Evolutionary conservation across 2,113 vertebrate genomes (phyloP), one percentile per base, ranked within the genome.

Genomic region (Otis tarda): DNA sequence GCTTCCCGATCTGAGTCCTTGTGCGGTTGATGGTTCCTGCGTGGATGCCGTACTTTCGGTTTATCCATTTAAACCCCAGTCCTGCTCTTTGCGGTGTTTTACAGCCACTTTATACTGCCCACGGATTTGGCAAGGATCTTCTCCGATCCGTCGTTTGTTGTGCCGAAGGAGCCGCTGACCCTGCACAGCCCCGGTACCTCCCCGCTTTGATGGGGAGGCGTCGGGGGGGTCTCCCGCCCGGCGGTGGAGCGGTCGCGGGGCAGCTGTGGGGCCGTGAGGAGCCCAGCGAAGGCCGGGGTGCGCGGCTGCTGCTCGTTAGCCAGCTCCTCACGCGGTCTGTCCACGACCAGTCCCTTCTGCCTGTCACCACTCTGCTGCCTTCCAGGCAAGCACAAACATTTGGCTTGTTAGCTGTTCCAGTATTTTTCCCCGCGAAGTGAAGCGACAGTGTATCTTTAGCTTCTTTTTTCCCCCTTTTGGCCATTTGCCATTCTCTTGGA

Each of bases 111-210:
- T 25, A 31, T 9, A 2, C 33, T 14, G 24, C 45, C 28, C 14
- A 22, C 21, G 6, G n/a, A 5, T 43, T 27, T 27, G 55, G 11
- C 20, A 30, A 14, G 39, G 77, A n/a, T 31, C 60, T 33, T 35
- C 65, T 73, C 37, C 47, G 6, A 4, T 9, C 49, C 21, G 0
- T 52, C 0, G 0, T 20, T 39, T 0, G 0, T 22, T 50, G 25
- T 49, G 31, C 37, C n/a, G 7, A 12, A 31, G 56, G 56, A 57
- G 37, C 4, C 1, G 2, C 30, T 35, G 45, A 4, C 31, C 35
- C 10, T 2, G 50, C 19, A 7, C 35, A 14, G 70, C 60, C 39
- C 41, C 21, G 61, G 21, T 14, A 8, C 21, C 23, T 27, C 21
- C 21, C 8, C 7, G 19, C n/a, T 9, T 39, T 13, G 52, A 2